These are phyloP conservation scores for Antennarius maculatus DNA, from an alignment of 2,797 vertebrate species.

Conservation along the genomic window DNA sequence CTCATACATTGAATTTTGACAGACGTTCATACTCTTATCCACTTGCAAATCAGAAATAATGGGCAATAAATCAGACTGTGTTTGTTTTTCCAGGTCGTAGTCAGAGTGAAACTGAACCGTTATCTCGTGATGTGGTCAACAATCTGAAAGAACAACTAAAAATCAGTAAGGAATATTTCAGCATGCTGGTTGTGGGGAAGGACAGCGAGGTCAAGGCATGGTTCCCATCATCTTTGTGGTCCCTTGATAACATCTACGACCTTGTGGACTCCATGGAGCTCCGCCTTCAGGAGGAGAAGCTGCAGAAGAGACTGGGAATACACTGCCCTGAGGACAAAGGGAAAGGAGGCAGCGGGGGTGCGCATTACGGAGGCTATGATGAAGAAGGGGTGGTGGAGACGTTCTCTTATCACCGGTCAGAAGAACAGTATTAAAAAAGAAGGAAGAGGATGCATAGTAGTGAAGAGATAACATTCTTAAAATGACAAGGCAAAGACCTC, in stretches of 20 bases:
- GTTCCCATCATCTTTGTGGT: slow-evolving; percentile 84
- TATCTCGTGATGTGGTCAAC: slow-evolving; percentile 71
- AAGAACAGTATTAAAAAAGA: slow-evolving; percentile 48
- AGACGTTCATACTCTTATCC: too few relatives aligned
- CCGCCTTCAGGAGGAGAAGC: slow-evolving; percentile 78
- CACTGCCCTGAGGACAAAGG: slow-evolving; percentile 73
- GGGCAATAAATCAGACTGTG: not conserved
- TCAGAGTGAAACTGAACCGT: slow-evolving; percentile 75
- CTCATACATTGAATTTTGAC: too few relatives aligned
- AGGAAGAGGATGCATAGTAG: not conserved
- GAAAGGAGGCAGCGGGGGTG: slow-evolving; percentile 39
- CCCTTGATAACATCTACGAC: slow-evolving; percentile 82
- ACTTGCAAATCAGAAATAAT: too few relatives aligned
- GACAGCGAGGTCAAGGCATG: slow-evolving; percentile 81
- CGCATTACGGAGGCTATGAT: slow-evolving; percentile 60
- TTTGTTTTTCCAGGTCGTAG: slow-evolving; percentile 72
- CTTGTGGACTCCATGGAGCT: slow-evolving; percentile 84
- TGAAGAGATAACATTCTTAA: not conserved
- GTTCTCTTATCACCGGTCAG: slow-evolving; percentile 62
- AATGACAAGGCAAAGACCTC: slow-evolving; percentile 1
- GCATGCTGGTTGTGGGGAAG: slow-evolving; percentile 84
- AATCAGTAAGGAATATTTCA: slow-evolving; percentile 83
- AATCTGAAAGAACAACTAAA: slow-evolving; percentile 81
- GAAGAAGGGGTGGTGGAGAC: slow-evolving; percentile 52
- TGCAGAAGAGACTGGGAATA: slow-evolving; percentile 82